Percentiles rank a stretch among this genome's conserved stretches.
phyloP scores from a whole-genome alignment of 2,888 invertebrate genomes.

The Brenthis daphne region DNA sequence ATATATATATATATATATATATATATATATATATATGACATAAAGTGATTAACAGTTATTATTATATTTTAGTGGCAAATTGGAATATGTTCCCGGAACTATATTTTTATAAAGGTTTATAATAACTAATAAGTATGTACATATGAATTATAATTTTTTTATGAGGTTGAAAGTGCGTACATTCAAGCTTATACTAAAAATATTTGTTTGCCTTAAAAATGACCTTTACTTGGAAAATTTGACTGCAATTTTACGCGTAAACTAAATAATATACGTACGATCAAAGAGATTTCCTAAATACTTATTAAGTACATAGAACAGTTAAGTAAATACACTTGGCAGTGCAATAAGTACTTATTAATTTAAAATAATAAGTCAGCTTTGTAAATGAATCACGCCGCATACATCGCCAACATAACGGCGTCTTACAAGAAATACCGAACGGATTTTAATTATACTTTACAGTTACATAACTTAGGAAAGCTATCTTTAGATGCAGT shows the following conservation, averaged over 20 bases:
- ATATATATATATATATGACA: constrained; percentile 2
- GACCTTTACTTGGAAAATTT: too few relatives aligned
- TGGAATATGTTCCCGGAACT: background rate
- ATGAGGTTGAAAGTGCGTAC: too few relatives aligned
- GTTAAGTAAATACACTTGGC: background rate
- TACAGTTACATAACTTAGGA: constrained; percentile 29
- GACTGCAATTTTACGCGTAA: too few relatives aligned
- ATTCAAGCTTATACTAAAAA: too few relatives aligned
- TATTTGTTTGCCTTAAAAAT: too few relatives aligned
- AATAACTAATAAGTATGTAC: background rate
- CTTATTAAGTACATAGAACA: too few relatives aligned
- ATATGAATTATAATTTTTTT: background rate
- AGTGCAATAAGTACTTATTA: background rate
- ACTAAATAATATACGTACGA: too few relatives aligned
- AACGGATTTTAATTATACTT: constrained; percentile 33
- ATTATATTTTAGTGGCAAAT: background rate
- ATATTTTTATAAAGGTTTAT: background rate
- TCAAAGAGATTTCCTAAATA: too few relatives aligned
- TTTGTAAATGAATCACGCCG: constrained; percentile 15
- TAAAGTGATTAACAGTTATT: constrained; percentile 10
- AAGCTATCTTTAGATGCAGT: constrained; percentile 4
- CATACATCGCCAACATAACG: constrained; percentile 25
- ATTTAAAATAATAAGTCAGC: constrained; percentile 10
- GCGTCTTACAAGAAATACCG: constrained; percentile 27
- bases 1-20: too few relatives aligned